Evolutionary conservation across 2,113 vertebrate species (phyloP).

Genomic region (Cichladusa arquata): DNA sequence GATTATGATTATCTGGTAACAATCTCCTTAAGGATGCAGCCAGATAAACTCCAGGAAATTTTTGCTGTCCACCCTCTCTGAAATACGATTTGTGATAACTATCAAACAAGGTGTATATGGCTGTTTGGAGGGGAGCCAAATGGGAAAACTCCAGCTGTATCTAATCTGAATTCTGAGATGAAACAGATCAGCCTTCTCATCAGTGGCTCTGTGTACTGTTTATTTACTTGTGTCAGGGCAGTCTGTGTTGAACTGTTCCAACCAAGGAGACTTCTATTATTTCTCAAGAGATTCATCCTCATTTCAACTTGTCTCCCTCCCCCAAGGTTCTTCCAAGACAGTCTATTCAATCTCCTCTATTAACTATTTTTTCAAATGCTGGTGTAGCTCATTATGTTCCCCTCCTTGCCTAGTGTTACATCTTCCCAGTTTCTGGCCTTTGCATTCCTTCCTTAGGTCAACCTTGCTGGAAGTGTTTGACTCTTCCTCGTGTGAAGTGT

Average conservation of each 20-base stretch:
- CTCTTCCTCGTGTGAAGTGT: neutral
- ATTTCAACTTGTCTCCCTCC: neutral
- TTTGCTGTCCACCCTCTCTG: conserved; percentile 4
- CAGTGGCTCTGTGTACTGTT: neutral
- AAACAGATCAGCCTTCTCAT: neutral
- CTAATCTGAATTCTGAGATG: neutral
- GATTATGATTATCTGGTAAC: neutral
- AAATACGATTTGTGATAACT: neutral
- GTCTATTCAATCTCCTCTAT: neutral
- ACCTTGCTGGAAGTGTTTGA: neutral
- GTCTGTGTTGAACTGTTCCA: neutral
- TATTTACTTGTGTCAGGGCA: neutral
- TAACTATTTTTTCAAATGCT: neutral
- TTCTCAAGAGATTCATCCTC: neutral
- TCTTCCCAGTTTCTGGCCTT: neutral
- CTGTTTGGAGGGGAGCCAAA: neutral
- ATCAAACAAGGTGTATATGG: neutral
- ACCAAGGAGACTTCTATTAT: neutral
- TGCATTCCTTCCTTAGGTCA: neutral
- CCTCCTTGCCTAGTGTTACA: neutral
- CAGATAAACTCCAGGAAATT: conserved; percentile 3
- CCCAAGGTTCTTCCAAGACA: neutral
- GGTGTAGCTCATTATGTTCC: neutral
- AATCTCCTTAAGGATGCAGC: neutral
- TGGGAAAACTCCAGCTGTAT: neutral